Percentiles rank a stretch among this genome's conserved stretches.
Evolutionary conservation across 2,797 vertebrate species (phyloP).

Genomic region (Dendrocincla fuliginosa): DNA sequence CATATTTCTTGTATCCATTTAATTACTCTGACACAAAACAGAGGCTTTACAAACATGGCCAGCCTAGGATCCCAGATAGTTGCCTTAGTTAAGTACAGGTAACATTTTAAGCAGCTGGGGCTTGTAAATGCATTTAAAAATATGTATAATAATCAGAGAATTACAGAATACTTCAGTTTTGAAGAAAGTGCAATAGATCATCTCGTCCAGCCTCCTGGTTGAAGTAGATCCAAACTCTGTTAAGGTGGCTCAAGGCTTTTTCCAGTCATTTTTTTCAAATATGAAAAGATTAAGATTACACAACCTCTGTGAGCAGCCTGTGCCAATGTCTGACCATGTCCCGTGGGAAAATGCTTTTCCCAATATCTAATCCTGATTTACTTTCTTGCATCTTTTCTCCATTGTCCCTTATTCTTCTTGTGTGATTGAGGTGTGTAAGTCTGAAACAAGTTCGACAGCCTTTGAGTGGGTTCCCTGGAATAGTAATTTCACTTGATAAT

Average conservation of each 20-base stretch:
- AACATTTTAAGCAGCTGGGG: not conserved
- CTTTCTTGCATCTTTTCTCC: not conserved
- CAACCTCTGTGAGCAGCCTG: not conserved
- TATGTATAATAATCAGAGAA: not conserved
- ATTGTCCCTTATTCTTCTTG: rapidly evolving
- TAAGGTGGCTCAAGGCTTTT: not conserved
- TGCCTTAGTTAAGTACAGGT: not conserved
- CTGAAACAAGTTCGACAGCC: not conserved
- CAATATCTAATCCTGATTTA: not conserved
- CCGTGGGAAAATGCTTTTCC: not conserved
- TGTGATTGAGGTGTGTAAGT: rapidly evolving
- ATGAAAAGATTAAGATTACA: not conserved
- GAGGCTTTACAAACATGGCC: not conserved
- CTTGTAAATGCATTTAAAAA: not conserved
- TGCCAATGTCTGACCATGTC: not conserved
- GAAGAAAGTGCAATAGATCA: not conserved
- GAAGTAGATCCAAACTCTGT: not conserved
- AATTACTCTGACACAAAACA: not conserved
- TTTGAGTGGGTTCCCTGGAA: not conserved
- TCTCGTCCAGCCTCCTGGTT: not conserved
- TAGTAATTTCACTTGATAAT: rapidly evolving
- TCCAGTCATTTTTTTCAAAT: not conserved
- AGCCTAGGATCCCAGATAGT: not conserved
- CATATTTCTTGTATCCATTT: not conserved
- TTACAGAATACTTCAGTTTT: not conserved